These are phyloP conservation scores for Ptychochromis oligacanthus DNA, from an alignment of 2,113 vertebrate genomes.

Conservation along the genomic window DNA sequence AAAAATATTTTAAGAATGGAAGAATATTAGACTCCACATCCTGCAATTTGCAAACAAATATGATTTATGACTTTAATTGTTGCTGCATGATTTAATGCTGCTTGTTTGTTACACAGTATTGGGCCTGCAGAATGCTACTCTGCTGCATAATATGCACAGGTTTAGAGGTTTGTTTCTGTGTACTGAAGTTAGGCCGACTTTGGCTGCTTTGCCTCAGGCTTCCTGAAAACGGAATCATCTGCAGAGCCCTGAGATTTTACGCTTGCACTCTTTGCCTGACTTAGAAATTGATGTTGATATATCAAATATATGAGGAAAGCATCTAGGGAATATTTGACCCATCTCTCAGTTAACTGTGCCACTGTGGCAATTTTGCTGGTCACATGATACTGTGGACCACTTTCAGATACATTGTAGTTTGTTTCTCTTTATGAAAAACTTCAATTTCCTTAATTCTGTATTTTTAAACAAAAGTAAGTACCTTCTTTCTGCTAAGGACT, in stretches of 20 bases:
- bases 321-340: conserved; percentile 26
- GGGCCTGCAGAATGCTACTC: not conserved
- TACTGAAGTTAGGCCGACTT: conserved; percentile 25
- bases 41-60: not conserved
- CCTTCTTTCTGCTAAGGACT: not conserved
- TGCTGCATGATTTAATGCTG: not conserved
- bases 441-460: not conserved
- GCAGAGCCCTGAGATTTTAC: conserved; percentile 33
- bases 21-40: not conserved
- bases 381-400: not conserved
- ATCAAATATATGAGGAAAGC: conserved; percentile 22
- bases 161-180: conserved; percentile 15
- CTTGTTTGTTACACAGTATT: not conserved
- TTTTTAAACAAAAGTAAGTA: not conserved
- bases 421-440: not conserved
- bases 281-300: conserved; percentile 30
- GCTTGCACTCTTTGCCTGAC: conserved; percentile 14
- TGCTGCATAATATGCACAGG: conserved; percentile 7
- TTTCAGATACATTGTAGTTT: not conserved
- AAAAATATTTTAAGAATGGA: not conserved
- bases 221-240: conserved; percentile 27
- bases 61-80: not conserved
- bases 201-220: conserved; percentile 28
- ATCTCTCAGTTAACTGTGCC: conserved; percentile 11
- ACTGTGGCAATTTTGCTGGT: not conserved